These are phyloP conservation scores for Numida meleagris DNA, from an alignment of 2,113 vertebrate species.

Conservation along the genomic window DNA sequence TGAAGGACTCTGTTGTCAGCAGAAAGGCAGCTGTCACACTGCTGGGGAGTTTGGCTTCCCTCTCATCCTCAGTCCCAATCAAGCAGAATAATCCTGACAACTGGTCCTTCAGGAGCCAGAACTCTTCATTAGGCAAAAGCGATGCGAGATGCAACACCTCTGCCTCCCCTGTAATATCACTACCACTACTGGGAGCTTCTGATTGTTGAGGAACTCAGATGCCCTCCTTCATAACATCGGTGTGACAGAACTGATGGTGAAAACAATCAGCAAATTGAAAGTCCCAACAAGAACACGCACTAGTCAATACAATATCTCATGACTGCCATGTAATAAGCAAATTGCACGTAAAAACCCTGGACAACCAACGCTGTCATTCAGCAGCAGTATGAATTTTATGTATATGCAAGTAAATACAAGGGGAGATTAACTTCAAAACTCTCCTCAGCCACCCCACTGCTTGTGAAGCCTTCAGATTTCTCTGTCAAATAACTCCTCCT, in stretches of 20 bases:
- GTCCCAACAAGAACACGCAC: neutral
- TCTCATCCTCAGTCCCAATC: neutral
- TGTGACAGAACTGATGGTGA: neutral
- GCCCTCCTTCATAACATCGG: neutral
- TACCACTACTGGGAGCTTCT: neutral
- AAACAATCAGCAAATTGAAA: neutral
- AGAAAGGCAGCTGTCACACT: constrained; percentile 39
- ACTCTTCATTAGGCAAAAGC: neutral
- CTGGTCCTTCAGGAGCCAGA: neutral
- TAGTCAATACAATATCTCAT: neutral
- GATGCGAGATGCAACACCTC: neutral
- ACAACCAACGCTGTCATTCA: neutral
- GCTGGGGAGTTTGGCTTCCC: neutral
- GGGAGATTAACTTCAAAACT: neutral
- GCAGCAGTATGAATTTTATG: neutral
- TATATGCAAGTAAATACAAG: neutral
- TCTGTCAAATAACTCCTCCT: neutral
- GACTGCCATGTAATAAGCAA: neutral
- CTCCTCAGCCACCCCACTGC: neutral
- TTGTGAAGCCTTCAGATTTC: neutral
- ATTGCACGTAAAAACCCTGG: neutral
- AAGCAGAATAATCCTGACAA: neutral
- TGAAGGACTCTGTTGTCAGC: constrained; percentile 60
- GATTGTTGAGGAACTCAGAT: neutral
- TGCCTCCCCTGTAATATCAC: neutral